Conservation (phyloP, 2,113 vertebrate genomes). For the Caretta caretta region DNA sequence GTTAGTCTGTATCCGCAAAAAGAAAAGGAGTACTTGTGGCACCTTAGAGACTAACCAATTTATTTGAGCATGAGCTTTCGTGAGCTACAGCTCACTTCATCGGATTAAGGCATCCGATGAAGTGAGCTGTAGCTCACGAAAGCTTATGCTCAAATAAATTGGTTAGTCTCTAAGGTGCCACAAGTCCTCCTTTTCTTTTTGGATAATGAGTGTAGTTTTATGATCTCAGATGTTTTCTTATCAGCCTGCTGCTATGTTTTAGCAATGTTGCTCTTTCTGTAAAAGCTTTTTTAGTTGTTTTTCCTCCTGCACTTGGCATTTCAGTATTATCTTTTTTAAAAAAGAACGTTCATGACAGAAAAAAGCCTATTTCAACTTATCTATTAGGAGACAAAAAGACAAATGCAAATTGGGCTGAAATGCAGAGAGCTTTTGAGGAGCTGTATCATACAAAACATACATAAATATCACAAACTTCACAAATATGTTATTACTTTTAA, state of each 20-base stretch:
- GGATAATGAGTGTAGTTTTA: neutral
- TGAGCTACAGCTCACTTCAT: too few relatives aligned
- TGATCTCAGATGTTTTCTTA: neutral
- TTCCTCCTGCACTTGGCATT: neutral
- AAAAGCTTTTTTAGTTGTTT: neutral
- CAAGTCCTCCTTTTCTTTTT: too few relatives aligned
- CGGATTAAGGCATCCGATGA: too few relatives aligned
- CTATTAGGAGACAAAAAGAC: neutral
- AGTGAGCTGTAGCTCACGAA: too few relatives aligned
- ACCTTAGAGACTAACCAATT: too few relatives aligned
- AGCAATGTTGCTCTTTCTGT: neutral
- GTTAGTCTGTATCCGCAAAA: too few relatives aligned
- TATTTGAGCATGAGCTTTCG: too few relatives aligned
- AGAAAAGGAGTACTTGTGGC: too few relatives aligned
- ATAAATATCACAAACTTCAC: neutral
- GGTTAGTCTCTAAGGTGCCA: too few relatives aligned
- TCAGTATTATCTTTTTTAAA: slow-evolving; percentile 13
- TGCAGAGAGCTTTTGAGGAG: neutral
- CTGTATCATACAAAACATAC: neutral
- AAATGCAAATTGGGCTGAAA: neutral
- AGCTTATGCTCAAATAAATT: too few relatives aligned
- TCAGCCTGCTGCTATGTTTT: neutral
- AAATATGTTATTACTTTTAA: neutral
- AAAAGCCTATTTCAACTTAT: neutral
- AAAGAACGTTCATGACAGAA: neutral